Percentiles rank a stretch among this genome's conserved stretches.
phyloP scores from a whole-genome alignment of 2,797 vertebrate genomes.

The Argyrosomus regius region DNA sequence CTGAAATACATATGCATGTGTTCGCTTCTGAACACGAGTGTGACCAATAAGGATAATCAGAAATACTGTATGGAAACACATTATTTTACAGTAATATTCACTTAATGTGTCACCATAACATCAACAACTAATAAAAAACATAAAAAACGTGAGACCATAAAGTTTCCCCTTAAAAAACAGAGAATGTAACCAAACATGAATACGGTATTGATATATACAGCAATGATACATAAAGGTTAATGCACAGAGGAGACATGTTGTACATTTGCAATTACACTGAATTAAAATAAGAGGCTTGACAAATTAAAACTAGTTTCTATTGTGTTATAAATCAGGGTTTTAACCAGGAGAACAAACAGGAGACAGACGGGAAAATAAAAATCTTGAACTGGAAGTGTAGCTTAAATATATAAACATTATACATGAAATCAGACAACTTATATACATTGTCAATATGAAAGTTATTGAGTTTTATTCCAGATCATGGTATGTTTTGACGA shows the following conservation, averaged over 20 bases:
- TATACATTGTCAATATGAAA: background rate
- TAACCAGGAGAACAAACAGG: background rate
- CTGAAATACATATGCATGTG: background rate
- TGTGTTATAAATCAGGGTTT: background rate
- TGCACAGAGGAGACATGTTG: background rate
- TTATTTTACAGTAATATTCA: background rate
- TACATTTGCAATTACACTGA: background rate
- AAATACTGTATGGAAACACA: background rate
- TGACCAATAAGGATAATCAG: background rate
- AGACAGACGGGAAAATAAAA: background rate
- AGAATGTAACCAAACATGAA: no score
- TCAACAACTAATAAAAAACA: background rate
- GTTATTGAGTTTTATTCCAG: background rate
- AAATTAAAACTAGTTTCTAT: background rate
- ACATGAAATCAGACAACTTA: background rate
- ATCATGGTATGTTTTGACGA: background rate
- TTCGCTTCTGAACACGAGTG: background rate
- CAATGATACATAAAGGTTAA: background rate
- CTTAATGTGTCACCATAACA: background rate
- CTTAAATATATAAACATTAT: background rate
- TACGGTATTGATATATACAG: no score
- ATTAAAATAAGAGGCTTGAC: background rate
- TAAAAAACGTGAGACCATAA: background rate
- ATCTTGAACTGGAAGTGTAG: background rate
- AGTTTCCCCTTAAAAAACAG: background rate